These are phyloP conservation scores for Callinectes sapidus DNA, from an alignment of 2,888 invertebrate genomes.

Conservation along the genomic window DNA sequence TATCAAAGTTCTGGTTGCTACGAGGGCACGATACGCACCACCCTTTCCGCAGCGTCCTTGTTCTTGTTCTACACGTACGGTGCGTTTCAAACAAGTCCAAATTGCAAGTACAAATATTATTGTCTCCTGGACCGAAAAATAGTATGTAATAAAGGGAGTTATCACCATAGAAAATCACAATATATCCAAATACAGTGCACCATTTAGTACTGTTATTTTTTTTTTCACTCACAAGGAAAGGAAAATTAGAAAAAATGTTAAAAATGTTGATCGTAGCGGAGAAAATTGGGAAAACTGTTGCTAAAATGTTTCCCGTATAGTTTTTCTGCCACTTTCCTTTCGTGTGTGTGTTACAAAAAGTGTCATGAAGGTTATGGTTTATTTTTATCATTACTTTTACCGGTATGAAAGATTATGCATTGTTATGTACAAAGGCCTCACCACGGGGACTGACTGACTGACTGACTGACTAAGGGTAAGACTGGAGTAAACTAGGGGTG, in stretches of 20 bases:
- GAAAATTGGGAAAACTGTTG: too few species aligned
- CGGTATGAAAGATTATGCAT: conserved; percentile 24
- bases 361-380: background rate
- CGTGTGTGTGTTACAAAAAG: background rate
- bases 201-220: background rate
- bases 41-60: background rate
- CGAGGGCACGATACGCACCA: too few species aligned
- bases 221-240: background rate
- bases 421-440: conserved; percentile 28
- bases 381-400: background rate
- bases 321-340: background rate
- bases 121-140: background rate
- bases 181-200: background rate
- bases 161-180: conserved; percentile 12
- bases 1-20: background rate
- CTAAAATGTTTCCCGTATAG: background rate
- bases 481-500: background rate
- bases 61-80: background rate
- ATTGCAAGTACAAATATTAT: background rate
- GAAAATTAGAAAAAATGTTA: background rate
- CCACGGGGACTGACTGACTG: conserved; percentile 2
- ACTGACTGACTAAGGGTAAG: background rate
- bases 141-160: background rate
- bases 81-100: background rate
- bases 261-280: background rate